Evolutionary conservation across 92 coral and sea anemone genomes (phyloP).

Genomic region (Bergia sp.): DNA sequence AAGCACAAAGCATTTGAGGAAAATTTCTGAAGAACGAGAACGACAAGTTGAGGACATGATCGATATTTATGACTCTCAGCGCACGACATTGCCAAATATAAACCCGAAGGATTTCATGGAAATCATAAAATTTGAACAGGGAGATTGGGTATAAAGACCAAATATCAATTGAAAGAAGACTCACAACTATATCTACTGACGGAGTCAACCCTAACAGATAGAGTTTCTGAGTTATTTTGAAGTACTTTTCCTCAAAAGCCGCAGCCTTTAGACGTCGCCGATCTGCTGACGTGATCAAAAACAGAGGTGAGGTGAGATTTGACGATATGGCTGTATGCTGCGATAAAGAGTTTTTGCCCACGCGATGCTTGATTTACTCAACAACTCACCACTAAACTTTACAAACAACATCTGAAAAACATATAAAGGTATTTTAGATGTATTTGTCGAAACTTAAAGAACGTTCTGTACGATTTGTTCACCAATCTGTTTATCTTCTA

Average conservation of each 20-base stretch:
- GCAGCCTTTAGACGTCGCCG: neutral
- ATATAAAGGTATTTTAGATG: neutral
- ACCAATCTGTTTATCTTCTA: neutral
- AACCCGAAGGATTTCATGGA: constrained; percentile 14
- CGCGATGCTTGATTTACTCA: neutral
- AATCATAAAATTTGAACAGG: neutral
- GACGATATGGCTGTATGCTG: neutral
- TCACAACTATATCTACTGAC: neutral
- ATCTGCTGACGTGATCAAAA: neutral
- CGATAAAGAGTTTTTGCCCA: neutral
- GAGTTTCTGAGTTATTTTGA: neutral
- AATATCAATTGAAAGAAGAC: neutral
- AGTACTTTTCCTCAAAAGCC: neutral
- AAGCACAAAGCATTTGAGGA: neutral
- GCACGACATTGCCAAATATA: neutral
- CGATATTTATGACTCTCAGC: neutral
- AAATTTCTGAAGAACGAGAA: constrained; percentile 18
- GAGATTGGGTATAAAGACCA: constrained; percentile 20
- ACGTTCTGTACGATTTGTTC: neutral
- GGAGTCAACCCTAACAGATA: neutral
- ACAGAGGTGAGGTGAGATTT: neutral
- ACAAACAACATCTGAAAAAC: neutral
- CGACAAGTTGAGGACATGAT: neutral
- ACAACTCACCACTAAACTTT: neutral
- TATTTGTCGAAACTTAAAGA: neutral